phyloP scores from a whole-genome alignment of 2,113 vertebrate genomes.

The Athene noctua region DNA sequence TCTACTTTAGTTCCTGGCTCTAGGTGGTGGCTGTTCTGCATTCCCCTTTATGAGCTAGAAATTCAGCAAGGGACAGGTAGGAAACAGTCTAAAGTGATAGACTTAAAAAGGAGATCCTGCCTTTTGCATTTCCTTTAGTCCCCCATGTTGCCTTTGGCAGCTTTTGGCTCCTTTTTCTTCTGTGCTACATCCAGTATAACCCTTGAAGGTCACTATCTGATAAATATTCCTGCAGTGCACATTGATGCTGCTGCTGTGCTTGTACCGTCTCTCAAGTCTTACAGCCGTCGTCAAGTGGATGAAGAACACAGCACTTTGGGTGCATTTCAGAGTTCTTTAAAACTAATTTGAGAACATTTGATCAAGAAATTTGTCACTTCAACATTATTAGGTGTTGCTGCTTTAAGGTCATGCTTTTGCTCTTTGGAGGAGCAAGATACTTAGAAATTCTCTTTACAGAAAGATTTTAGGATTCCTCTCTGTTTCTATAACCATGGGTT shows the following conservation, averaged over 20 bases:
- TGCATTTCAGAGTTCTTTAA: neutral
- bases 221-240: neutral
- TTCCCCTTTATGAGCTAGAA: neutral
- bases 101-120: neutral
- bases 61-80: neutral
- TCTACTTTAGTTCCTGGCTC: neutral
- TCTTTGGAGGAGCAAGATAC: neutral
- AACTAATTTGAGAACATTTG: neutral
- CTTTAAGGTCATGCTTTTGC: neutral
- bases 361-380: neutral
- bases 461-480: neutral
- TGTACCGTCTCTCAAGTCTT: neutral
- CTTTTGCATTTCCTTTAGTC: neutral
- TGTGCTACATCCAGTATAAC: neutral
- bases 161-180: neutral
- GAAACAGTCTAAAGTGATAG: neutral
- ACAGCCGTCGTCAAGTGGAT: neutral
- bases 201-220: neutral
- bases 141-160: neutral
- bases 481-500: neutral
- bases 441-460: neutral
- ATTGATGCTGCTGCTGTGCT: neutral
- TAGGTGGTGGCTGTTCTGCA: neutral
- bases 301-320: neutral
- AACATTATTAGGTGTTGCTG: neutral